Evolutionary conservation across 2,888 invertebrate genomes (phyloP), one percentile per base, ranked within the genome.

Genomic region (Agelastica alni): DNA sequence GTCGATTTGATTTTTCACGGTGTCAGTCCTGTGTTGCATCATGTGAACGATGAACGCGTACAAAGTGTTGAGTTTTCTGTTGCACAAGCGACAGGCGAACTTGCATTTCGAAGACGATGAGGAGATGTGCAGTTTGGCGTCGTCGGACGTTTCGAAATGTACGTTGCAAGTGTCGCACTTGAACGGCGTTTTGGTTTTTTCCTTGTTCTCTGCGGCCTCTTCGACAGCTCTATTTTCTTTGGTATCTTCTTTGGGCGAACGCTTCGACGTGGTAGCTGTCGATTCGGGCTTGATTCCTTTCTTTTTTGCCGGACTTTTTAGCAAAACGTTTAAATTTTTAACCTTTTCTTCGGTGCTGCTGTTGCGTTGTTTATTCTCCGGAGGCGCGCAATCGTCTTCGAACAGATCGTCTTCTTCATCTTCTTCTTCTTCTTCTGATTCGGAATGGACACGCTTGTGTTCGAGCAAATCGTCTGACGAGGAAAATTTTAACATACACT

Each of bases 41-140:
- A 67, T 44, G 37, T 67, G 67, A 1, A 65, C 64, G 5, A 65
- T 57, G 41, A 67, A 64, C 26, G 63, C 67, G 26, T 64, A 61
- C 5, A 62, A 49, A 1, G 64, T 64, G 30, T 63, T 66, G 32
- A 66, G 65, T 30, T 55, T 58, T 30, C 65, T 56, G 14, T 44
- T 51, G 39, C 67, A 67, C 9, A 53, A 42, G 26, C 55, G 56
- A 20, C 67, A 67, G 3, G 53, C 53, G 46, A 64, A 67, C 54
- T 61, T 64, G 32, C 65, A 66, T 37, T 51, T 49, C 2, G 17
- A n/a, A 5, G 51, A 28, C 2, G 56, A 13, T 5, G 17, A 53
- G n/a, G 58, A 46, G 14, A 10, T 26, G 46, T 51, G 59, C 32
- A 56, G 5, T 42, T 56, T 65, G 2, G 65, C 59, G 20, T 64